phyloP scores from a whole-genome alignment of 2,113 vertebrate species.

The Phalacrocorax aristotelis region DNA sequence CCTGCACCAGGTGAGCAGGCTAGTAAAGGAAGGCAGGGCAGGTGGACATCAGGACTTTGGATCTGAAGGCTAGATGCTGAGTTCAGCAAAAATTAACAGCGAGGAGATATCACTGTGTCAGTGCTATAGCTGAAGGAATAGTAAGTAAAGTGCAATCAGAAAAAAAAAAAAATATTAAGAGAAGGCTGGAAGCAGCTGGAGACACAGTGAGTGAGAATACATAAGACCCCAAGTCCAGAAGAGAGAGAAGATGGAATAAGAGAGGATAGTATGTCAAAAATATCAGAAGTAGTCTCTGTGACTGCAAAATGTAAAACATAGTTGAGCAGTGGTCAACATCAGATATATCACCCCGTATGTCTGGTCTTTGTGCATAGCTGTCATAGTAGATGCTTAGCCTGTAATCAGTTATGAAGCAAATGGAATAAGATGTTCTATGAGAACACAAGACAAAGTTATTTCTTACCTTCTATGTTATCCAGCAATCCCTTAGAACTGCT shows the following conservation, averaged over 20 bases:
- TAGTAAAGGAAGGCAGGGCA: background rate
- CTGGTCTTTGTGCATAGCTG: background rate
- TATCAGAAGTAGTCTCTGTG: background rate
- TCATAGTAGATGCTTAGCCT: background rate
- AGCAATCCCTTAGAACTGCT: background rate
- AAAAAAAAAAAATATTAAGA: background rate
- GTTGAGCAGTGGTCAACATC: background rate
- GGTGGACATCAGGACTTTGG: background rate
- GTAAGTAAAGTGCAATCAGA: background rate
- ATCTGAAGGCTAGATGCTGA: background rate
- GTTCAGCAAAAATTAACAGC: background rate
- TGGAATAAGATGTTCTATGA: background rate
- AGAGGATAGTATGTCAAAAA: background rate
- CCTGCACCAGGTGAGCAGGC: background rate
- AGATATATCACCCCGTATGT: background rate
- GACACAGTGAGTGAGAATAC: too few relatives aligned
- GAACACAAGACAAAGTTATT: background rate
- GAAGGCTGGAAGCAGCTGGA: background rate
- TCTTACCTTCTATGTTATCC: background rate
- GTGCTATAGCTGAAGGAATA: background rate
- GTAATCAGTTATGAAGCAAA: background rate
- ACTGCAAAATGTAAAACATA: background rate
- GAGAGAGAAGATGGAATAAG: background rate
- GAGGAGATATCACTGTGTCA: background rate
- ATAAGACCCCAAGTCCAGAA: background rate